A percentile compares a stretch with the other conserved stretches of the same genome.
phyloP scores from a whole-genome alignment of 1,140 invertebrate species.

The Bombyx mandarina region DNA sequence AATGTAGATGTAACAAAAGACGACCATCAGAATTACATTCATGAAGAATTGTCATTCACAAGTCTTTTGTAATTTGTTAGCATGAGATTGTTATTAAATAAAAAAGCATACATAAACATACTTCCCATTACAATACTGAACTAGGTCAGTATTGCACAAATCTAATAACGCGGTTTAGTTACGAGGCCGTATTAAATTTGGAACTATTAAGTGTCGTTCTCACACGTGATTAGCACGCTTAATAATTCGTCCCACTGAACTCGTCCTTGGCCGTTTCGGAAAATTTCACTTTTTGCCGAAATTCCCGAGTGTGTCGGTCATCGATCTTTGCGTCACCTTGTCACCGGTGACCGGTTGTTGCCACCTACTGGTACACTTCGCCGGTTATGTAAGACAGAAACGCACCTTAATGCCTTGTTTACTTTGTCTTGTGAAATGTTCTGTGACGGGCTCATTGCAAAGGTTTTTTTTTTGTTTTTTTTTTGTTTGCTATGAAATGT shows the following conservation, averaged over 20 bases:
- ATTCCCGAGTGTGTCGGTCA: slow-evolving; percentile 8
- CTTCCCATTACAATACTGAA: background rate
- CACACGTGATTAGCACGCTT: background rate
- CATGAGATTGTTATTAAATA: background rate
- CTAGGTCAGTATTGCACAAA: background rate
- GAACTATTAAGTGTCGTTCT: background rate
- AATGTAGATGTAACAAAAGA: no score
- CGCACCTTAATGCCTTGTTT: no score
- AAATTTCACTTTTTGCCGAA: slow-evolving; percentile 8
- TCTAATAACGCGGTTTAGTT: no score
- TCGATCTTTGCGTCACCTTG: slow-evolving; percentile 22
- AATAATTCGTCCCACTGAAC: background rate
- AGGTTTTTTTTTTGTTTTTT: no score
- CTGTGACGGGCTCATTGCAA: no score
- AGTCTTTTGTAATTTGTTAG: background rate
- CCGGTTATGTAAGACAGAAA: no score
- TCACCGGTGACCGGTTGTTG: slow-evolving; percentile 7
- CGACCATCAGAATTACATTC: no score
- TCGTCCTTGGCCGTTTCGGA: background rate
- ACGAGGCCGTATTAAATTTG: background rate
- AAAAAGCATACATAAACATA: background rate
- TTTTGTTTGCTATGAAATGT: no score
- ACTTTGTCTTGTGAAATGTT: no score
- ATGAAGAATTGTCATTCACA: no score
- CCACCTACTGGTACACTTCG: no score